Base-by-base conservation (phyloP, 2,888 invertebrate genomes). In the Erebia aethiops region DNA sequence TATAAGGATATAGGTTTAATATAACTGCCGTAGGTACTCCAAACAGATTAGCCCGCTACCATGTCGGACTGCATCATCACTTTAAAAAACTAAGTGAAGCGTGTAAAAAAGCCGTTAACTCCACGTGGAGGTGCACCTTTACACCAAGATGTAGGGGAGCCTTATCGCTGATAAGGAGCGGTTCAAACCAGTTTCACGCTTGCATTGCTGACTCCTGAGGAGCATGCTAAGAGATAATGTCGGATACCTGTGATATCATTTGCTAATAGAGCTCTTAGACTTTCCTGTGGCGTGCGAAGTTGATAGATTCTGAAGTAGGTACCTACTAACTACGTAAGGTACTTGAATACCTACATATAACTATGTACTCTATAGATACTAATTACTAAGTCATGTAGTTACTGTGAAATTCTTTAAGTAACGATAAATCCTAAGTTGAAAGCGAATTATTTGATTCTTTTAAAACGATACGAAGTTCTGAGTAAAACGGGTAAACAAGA, bases 111-210 rank as follows among this genome's bases (percentile, higher is more conserved):
- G 7, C 64, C 16, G 35, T 56, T 13, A 41, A 13, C 14, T n/a
- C 26, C 41, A 57, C 60, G 63, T 61, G 63, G 62, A 58, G 9
- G 21, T 43, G 35, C 49, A 61, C 67, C 73, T 64, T 67, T 70
- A 71, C 9, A 41, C 16, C 52, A 58, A 74, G 73, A 56, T 63
- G 73, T 66, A 67, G 72, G 74, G 75, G 70, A 71, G 7, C 14
- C 10, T 63, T 62, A 52, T 56, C 57, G 65, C 18, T 63, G 63
- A 69, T 51, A 60, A 43, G 35, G 43, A 58, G 64, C 72, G 73
- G 76, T 71, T 75, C 57, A 46, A 16, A 71, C 75, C 70, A 68
- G 76, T 75, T 75, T 52, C 7, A 35, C 51, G 18, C 62, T 35
- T 54, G 54, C 54, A n/a, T 14, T 35, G n/a, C 14, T 11, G 58